Base-by-base conservation (phyloP, 2,797 vertebrate species). In the Sebastes nivosus region DNA sequence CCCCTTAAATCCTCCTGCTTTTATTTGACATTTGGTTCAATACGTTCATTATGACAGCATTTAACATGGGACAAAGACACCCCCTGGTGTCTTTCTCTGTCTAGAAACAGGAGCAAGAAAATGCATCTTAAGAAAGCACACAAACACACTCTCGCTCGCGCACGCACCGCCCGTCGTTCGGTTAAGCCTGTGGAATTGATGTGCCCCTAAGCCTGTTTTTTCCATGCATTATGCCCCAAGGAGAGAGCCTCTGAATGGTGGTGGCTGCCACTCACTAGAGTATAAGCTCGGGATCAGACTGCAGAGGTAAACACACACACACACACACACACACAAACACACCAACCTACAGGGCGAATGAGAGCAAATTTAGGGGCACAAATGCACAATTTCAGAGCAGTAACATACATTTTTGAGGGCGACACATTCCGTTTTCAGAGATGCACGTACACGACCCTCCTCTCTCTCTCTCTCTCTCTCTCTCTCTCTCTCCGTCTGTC, bases 151-250 rank as follows among this genome's bases (percentile, higher is more conserved):
- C 38, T 42, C 38, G 22, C 22, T 25, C 59, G 9, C 55, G 12
- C 64, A 42, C 55, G 73, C 77, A 24, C 74, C 64, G 36, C 52
- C 63, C 58, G n/a, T 77, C 55, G 20, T 80, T 84, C 5, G n/a
- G 86, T 81, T 94, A 92, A 94, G 91, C 92, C 79, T 82, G 82
- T 90, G 69, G 86, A 93, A 94, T 93, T 93, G 93, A 94, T 93
- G 92, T 90, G 90, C 85, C 91, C 91, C 84, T 90, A 91, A 94
- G 91, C 89, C 84, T 85, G 80, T 78, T 90, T 91, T 87, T 86
- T 87, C 75, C 77, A 90, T 87, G 87, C 88, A 92, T 93, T 92
- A 91, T 92, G 91, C 90, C 90, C 90, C 75, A 83, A 90, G 86
- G 84, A 88, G 82, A 73, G 80, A 74, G 86, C 74, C 72, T 87